Conservation (phyloP, 2,888 invertebrate genomes). For the Griposia aprilina region DNA sequence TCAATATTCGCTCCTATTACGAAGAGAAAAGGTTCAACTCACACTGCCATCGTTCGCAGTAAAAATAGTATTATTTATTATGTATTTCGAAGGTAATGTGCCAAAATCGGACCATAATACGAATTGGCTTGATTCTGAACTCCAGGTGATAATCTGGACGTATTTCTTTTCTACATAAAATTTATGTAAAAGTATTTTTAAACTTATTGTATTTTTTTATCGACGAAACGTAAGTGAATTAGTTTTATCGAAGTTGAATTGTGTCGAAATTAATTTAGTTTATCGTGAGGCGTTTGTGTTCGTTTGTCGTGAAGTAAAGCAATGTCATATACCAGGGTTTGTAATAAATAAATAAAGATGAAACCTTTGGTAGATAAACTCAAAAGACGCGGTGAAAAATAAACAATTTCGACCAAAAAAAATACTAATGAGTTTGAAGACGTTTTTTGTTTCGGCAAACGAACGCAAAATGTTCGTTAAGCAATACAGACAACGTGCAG, state of each 20-base stretch:
- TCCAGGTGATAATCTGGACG: conserved; percentile 70
- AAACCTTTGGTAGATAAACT: background rate
- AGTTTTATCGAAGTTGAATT: conserved; percentile 53
- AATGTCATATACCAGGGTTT: background rate
- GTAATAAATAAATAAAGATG: background rate
- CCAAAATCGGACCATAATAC: conserved; percentile 87
- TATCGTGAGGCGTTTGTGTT: conserved; percentile 46
- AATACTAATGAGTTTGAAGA: background rate
- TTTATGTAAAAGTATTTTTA: conserved; percentile 72
- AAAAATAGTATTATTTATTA: conserved; percentile 79
- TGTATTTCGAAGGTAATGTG: conserved; percentile 82
- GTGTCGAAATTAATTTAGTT: conserved; percentile 61
- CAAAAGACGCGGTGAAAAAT: conserved; percentile 11
- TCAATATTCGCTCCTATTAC: conserved; percentile 56
- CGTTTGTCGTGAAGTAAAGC: conserved; percentile 30
- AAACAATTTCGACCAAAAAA: background rate
- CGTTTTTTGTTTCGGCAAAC: conserved; percentile 33
- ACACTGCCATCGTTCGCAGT: conserved; percentile 68
- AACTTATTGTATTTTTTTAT: conserved; percentile 71
- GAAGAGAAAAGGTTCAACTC: conserved; percentile 42
- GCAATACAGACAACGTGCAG: conserved; percentile 38
- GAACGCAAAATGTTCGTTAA: conserved; percentile 31
- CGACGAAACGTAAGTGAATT: conserved; percentile 78
- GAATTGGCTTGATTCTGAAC: conserved; percentile 76
- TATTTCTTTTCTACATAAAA: conserved; percentile 66